Percentiles rank a stretch among this genome's conserved stretches.
These are phyloP conservation scores for Entomobrya proxima DNA, from an alignment of 2,888 invertebrate species.

Conservation along the genomic window DNA sequence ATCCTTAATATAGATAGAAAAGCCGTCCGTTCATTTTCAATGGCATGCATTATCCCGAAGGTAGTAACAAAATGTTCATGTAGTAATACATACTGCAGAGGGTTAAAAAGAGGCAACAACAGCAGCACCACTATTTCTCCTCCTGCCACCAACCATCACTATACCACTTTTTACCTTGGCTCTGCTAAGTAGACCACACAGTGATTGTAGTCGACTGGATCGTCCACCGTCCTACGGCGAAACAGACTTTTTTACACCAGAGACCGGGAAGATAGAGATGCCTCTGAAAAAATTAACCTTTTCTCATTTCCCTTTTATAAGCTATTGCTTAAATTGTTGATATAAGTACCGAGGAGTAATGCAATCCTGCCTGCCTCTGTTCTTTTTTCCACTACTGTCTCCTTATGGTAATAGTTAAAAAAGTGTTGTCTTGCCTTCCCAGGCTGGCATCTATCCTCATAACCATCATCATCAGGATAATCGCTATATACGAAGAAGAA, in stretches of 20 bases:
- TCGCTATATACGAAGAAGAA: background rate
- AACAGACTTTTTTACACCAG: conserved; percentile 65
- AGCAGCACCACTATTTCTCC: conserved; percentile 29
- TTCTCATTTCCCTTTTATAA: conserved; percentile 51
- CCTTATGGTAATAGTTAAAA: conserved; percentile 52
- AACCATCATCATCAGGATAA: conserved; percentile 6
- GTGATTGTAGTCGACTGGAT: conserved; percentile 59
- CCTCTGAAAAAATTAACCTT: conserved; percentile 64
- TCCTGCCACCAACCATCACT: conserved; percentile 8
- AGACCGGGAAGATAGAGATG: conserved; percentile 40
- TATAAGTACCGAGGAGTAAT: background rate
- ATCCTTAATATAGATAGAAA: conserved; percentile 61
- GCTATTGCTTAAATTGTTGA: conserved; percentile 13
- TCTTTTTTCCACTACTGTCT: conserved; percentile 16
- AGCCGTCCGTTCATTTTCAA: conserved; percentile 44
- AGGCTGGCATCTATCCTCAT: conserved; percentile 13
- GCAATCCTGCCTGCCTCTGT: conserved; percentile 45
- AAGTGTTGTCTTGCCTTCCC: conserved; percentile 22
- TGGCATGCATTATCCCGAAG: conserved; percentile 14
- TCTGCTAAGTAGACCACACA: conserved; percentile 66
- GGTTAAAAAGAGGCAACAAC: conserved; percentile 48
- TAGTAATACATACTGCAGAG: background rate
- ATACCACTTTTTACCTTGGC: conserved; percentile 33
- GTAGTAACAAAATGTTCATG: background rate
- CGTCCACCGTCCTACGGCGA: conserved; percentile 64